Evolutionary conservation across 2,797 vertebrate genomes (phyloP), one percentile per base, ranked within the genome.

Genomic region (Alosa sapidissima): DNA sequence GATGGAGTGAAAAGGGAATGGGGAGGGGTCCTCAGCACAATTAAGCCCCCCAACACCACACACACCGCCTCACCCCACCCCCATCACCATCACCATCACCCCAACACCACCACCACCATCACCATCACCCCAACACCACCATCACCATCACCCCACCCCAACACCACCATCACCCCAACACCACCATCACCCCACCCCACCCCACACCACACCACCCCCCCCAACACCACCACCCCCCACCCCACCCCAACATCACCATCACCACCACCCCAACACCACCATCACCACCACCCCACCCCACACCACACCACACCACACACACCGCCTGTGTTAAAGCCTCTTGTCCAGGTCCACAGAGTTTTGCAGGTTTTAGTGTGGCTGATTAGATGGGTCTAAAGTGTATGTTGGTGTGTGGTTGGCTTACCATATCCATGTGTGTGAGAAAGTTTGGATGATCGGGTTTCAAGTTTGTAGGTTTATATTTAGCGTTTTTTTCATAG

Each of bases 21-120:
- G n/a, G 58, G 0, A 62, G 21, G 58, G 83, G 48, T 49, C 87
- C 47, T 84, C 54, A 86, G 83, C 83, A 85, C 55, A 86, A 58
- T 82, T 72, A 81, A 13, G 49, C 52, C 52, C 52, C 52, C 58
- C 58, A 51, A 51, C 11, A 51, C 49, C 49, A 51, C 49, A 1
- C 49, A 49, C 48, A 5, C 3, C 48, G 51, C 49, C 8, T 2
- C 49, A 10, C 49, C 49, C 2, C 41, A 41, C 41, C 41, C 4
- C 41, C 41, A 41, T 6, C 55, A 60, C 55, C 55, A 5, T 16
- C 16, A 11, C 55, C 48, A 1, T 2, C 49, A 10, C 49, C 49
- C 2, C 41, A 41, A 0, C 41, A 1, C 4, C 41, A 41, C 41
- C 41, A 4, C 41, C 21, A 60, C 55, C 55, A 60, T 19, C 19